Conservation (phyloP, 2,113 vertebrate species). For the Neolamprologus falcicula region DNA sequence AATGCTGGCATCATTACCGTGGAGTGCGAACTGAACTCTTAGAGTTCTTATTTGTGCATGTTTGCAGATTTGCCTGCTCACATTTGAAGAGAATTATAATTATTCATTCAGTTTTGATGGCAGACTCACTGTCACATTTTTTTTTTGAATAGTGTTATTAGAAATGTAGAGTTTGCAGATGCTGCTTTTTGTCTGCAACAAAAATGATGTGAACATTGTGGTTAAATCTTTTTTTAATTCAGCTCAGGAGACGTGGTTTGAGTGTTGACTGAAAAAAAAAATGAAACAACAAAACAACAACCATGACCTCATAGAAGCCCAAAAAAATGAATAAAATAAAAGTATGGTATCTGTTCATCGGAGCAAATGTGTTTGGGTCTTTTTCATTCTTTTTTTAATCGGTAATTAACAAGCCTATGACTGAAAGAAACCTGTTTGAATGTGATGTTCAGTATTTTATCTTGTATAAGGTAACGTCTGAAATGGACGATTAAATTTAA, state of each 20-base stretch:
- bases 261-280: background rate
- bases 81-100: background rate
- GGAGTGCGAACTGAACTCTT: background rate
- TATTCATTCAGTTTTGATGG: background rate
- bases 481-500: background rate
- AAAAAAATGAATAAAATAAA: background rate
- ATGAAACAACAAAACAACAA: rapidly evolving
- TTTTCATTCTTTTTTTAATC: background rate
- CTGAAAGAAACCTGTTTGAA: background rate
- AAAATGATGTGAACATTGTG: background rate
- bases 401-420: rapidly evolving
- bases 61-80: background rate
- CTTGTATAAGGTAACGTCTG: background rate
- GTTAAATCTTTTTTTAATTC: background rate
- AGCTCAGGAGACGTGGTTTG: background rate
- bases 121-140: background rate
- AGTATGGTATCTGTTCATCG: background rate
- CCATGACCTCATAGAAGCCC: background rate
- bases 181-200: background rate
- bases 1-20: background rate
- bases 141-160: background rate
- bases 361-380: background rate
- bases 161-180: background rate
- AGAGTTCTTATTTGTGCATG: background rate
- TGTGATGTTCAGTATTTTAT: background rate